phyloP scores from a whole-genome alignment of 2,113 vertebrate genomes.

The Barnardius zonarius region DNA sequence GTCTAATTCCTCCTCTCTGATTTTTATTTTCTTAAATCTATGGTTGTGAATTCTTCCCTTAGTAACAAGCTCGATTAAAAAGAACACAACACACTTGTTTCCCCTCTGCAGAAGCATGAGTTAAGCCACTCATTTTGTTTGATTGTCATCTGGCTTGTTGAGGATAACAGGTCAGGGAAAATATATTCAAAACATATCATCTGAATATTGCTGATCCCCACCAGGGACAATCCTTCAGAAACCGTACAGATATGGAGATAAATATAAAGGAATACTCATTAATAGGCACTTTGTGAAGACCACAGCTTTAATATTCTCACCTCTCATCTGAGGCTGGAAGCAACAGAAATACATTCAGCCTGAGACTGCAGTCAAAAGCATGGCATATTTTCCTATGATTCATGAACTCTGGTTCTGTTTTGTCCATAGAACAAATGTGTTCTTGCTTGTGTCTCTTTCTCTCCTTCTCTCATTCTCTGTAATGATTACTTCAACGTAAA shows the following conservation, averaged over 20 bases:
- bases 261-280: conserved; percentile 12
- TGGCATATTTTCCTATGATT: conserved; percentile 40
- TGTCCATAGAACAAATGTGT: neutral
- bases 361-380: conserved; percentile 47
- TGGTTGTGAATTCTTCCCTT: conserved; percentile 75
- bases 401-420: conserved; percentile 52
- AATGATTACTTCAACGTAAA: conserved; percentile 29
- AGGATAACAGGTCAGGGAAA: conserved; percentile 62
- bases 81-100: conserved; percentile 67
- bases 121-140: conserved; percentile 73
- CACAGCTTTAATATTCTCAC: conserved; percentile 69
- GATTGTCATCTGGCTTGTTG: conserved; percentile 66
- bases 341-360: conserved; percentile 12
- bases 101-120: conserved; percentile 73
- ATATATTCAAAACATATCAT: conserved; percentile 53
- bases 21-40: conserved; percentile 76
- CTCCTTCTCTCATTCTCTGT: neutral
- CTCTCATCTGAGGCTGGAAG: conserved; percentile 37
- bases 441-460: conserved; percentile 30
- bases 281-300: conserved; percentile 67
- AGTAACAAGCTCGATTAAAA: conserved; percentile 74
- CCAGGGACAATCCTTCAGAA: conserved; percentile 61
- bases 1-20: conserved; percentile 75
- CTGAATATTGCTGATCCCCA: conserved; percentile 56
- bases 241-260: conserved; percentile 25